phyloP scores from a whole-genome alignment of 2,888 invertebrate species.

The Seira musarum region DNA sequence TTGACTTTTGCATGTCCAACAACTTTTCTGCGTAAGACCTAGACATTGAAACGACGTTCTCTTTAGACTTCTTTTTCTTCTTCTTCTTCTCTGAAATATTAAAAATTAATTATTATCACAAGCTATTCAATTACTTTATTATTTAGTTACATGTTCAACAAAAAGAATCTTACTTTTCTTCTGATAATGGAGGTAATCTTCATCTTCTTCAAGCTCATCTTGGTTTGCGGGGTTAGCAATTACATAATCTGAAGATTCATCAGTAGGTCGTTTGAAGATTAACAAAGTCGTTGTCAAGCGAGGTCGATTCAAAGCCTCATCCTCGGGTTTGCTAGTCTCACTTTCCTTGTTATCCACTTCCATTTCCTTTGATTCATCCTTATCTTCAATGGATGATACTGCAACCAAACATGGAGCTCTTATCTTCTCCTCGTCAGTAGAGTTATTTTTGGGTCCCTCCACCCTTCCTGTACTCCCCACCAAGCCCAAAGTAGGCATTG shows the following conservation, averaged over 20 bases:
- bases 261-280: conserved; percentile 36
- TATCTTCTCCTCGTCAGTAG: conserved; percentile 2
- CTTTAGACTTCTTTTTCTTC: conserved; percentile 41
- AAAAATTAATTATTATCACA: too few species aligned
- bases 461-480: conserved; percentile 36
- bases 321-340: neutral
- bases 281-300: conserved; percentile 34
- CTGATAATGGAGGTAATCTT: too few species aligned
- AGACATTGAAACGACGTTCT: conserved; percentile 38
- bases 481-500: conserved; percentile 27
- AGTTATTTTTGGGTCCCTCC: too few species aligned
- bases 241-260: conserved; percentile 12
- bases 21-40: conserved; percentile 34
- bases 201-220: neutral
- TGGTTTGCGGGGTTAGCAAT: conserved; percentile 22
- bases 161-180: too few species aligned
- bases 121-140: too few species aligned
- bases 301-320: conserved; percentile 29
- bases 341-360: neutral
- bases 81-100: conserved; percentile 49
- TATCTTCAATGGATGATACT: neutral
- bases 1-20: conserved; percentile 44
- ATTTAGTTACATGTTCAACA: too few species aligned
- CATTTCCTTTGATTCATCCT: neutral
- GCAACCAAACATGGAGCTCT: neutral